Base-by-base conservation (phyloP, 2,888 invertebrate genomes). In the Drosophila ezoana region DNA sequence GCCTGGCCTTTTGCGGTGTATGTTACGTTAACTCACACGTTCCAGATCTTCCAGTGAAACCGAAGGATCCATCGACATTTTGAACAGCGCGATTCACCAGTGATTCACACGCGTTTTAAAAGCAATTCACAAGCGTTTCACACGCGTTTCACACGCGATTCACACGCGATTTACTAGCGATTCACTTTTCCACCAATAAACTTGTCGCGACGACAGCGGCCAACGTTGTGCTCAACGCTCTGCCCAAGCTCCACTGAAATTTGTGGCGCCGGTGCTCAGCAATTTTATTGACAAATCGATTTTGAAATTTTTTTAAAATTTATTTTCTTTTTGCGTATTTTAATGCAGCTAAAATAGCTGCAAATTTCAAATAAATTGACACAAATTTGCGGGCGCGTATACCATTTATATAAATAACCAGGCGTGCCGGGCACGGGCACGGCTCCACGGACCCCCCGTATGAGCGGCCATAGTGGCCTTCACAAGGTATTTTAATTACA, bases 231-330 rank as follows among this genome's bases (percentile, higher is more conserved):
- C 49, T 53, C 64, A 69, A 66, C 81, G 88, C 81, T 83, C 87
- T 86, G 90, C 77, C 80, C 72, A 83, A 83, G 76, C 62, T 89
- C 83, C 81, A 89, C 89, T 90, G 82, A 90, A 90, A 88, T 73
- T 71, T 52, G 63, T 57, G 70, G 68, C 71, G 58, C 56, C 37
- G 72, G 68, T 81, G 87, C 62, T 67, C 63, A 70, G 65, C 75
- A 81, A 90, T 81, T 89, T 88, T 90, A 89, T 89, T 89, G 89
- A 90, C 84, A 83, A 89, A 90, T 90, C 89, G 90, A 89, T 86
- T 85, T 72, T 58, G 76, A 87, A 83, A 77, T 75, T 62, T 63
- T 43, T 35, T 14, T 18, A 48, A 32, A 52, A 32, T 64, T 35
- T 40, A 47, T 32, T 60, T 41, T 54, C 49, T 40, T 60, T 47